Evolutionary conservation across 2,797 vertebrate species (phyloP), one percentile per base, ranked within the genome.

Genomic region (Bradypus variegatus): DNA sequence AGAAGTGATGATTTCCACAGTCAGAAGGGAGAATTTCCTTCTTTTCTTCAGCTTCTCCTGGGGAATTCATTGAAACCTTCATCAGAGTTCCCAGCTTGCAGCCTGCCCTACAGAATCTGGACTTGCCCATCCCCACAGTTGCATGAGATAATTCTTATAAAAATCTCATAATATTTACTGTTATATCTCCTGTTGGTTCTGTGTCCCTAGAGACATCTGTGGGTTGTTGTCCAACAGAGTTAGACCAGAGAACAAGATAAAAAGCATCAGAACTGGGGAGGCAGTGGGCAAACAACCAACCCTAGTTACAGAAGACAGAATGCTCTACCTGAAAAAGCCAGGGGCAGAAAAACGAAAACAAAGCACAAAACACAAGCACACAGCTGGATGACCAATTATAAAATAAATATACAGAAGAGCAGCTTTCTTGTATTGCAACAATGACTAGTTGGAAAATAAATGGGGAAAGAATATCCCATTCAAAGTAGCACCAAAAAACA

Each of bases 401-500:
- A 45, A 45, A 45, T 45, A 45, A 45, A 45, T 45, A 45, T 45
- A 45, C 53, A 31, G 13, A 78, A 29, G 19, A n/a, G 18, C 23
- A 45, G 80, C n/a, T 5, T 48, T 11, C 33, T 50, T 25, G 16
- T 1, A 16, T 9, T 12, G 62, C 29, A 27, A 62, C 60, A 14
- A 9, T 0, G 4, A 13, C 18, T 33, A 64, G 75, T 45, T 3
- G 23, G 62, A 45, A 78, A 36, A 7, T 8, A 29, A 67, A 18
- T 0, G 1, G 69, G 41, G 9, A 15, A 23, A 15, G 53, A 31
- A 16, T 1, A 2, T 2, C 79, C 60, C 27, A 18, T 13, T n/a
- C 7, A 16, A 1, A 13, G 50, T 0, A 12, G 58, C 48, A 31
- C 55, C 60, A 77, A 6, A 8, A 10, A 55, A n/a, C 6, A 4